Percentiles rank a stretch among this genome's conserved stretches.
Evolutionary conservation across 1,140 invertebrate species (phyloP).

Genomic region (Periplaneta americana): DNA sequence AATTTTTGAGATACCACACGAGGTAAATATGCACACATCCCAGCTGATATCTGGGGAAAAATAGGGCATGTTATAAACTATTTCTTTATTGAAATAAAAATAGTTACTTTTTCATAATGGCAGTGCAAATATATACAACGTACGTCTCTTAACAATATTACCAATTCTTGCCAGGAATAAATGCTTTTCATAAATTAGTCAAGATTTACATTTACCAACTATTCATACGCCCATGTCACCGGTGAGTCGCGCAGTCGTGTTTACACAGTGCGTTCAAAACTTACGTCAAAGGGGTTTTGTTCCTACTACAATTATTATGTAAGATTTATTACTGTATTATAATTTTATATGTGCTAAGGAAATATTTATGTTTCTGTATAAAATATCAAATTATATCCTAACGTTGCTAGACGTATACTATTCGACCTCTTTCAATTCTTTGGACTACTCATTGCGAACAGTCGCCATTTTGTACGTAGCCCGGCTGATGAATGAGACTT

Average conservation of each 20-base stretch:
- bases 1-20: background rate
- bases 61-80: constrained; percentile 2
- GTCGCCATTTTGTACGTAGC: constrained; percentile 22
- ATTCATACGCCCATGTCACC: constrained; percentile 20
- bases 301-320: constrained; percentile 14
- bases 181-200: too few relatives aligned
- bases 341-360: background rate
- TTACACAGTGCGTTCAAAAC: constrained; percentile 20
- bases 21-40: background rate
- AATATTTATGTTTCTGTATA: background rate
- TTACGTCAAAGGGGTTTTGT: constrained; percentile 22
- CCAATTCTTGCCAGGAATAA: too few relatives aligned
- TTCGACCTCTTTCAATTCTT: background rate
- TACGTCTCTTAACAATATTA: too few relatives aligned
- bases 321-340: constrained; percentile 12
- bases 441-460: constrained; percentile 2
- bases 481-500: constrained; percentile 17
- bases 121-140: too few relatives aligned
- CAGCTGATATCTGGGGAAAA: constrained; percentile 15
- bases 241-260: constrained; percentile 20
- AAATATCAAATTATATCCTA: background rate
- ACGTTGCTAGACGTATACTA: background rate
- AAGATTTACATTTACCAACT: background rate
- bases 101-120: too few relatives aligned
- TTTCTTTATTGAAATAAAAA: background rate